These are phyloP conservation scores for Argyresthia goedartella DNA, from an alignment of 2,888 invertebrate species.

Conservation along the genomic window DNA sequence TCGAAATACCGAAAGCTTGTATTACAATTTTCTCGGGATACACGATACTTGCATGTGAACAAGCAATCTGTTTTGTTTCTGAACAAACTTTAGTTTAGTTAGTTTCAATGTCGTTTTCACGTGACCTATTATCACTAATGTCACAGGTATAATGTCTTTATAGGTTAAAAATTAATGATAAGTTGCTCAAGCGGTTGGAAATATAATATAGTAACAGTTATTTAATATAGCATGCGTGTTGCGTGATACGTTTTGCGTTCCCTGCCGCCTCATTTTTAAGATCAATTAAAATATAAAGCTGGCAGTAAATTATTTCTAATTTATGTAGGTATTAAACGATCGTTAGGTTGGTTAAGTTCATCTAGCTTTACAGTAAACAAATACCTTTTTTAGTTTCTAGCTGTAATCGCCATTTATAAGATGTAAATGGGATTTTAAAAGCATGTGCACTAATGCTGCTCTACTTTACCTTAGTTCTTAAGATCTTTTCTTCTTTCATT, in stretches of 20 bases:
- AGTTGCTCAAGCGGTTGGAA: too few relatives aligned
- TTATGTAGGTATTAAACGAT: slow-evolving; percentile 1
- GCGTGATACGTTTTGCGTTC: background rate
- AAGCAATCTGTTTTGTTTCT: background rate
- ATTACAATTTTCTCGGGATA: slow-evolving; percentile 8
- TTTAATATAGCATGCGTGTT: too few relatives aligned
- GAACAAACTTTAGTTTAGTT: background rate
- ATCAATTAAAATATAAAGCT: background rate
- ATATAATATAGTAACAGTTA: too few relatives aligned
- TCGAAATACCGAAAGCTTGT: slow-evolving; percentile 38
- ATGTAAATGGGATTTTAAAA: too few relatives aligned
- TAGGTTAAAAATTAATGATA: background rate
- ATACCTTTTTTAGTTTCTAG: too few relatives aligned
- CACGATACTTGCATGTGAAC: background rate
- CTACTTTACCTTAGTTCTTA: too few relatives aligned
- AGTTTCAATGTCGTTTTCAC: background rate
- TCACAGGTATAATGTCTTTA: background rate
- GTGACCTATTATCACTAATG: background rate
- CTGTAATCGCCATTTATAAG: too few relatives aligned
- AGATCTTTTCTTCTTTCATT: too few relatives aligned
- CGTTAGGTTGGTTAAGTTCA: background rate
- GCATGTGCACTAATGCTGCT: too few relatives aligned
- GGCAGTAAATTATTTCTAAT: background rate
- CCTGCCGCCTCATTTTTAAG: background rate
- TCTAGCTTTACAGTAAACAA: too few relatives aligned